Percentiles rank a stretch among this genome's conserved stretches.
Conservation (phyloP, 1,140 invertebrate species). For the Ips nitidus region DNA sequence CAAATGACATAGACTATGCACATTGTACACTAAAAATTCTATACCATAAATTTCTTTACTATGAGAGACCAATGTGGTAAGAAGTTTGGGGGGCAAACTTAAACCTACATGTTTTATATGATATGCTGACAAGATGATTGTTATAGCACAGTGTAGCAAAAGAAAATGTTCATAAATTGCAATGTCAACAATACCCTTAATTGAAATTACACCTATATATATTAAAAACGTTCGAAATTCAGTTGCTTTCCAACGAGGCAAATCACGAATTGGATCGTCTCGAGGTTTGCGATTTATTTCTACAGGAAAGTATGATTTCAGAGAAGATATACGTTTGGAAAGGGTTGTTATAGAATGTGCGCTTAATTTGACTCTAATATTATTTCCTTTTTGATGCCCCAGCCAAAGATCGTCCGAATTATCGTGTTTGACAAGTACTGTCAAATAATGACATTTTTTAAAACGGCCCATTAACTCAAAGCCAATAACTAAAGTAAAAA, state of each 20-base stretch:
- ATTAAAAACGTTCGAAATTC: conserved; percentile 55
- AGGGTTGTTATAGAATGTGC: not conserved
- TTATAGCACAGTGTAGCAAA: conserved; percentile 47
- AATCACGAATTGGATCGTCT: conserved; percentile 23
- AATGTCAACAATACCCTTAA: conserved; percentile 45
- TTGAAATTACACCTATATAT: conserved; percentile 52
- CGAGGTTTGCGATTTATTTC: conserved; percentile 40
- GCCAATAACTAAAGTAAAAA: too few relatives aligned
- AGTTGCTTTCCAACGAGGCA: conserved; percentile 53
- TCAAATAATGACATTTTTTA: too few relatives aligned
- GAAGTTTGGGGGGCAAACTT: not conserved
- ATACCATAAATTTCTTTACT: conserved; percentile 41
- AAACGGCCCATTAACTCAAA: too few relatives aligned
- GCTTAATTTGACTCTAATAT: not conserved
- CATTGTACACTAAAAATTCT: conserved; percentile 44
- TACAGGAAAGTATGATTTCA: conserved; percentile 8
- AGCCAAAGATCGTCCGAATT: too few relatives aligned
- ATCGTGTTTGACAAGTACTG: too few relatives aligned
- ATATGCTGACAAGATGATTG: conserved; percentile 42
- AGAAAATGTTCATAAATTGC: conserved; percentile 53
- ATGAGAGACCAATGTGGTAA: conserved; percentile 11
- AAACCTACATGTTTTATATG: conserved; percentile 15
- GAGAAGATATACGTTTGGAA: not conserved
- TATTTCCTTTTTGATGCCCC: not conserved
- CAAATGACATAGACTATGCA: conserved; percentile 49